Evolutionary conservation across 1,140 invertebrate genomes (phyloP).

Genomic region (Sycobia sp.): DNA sequence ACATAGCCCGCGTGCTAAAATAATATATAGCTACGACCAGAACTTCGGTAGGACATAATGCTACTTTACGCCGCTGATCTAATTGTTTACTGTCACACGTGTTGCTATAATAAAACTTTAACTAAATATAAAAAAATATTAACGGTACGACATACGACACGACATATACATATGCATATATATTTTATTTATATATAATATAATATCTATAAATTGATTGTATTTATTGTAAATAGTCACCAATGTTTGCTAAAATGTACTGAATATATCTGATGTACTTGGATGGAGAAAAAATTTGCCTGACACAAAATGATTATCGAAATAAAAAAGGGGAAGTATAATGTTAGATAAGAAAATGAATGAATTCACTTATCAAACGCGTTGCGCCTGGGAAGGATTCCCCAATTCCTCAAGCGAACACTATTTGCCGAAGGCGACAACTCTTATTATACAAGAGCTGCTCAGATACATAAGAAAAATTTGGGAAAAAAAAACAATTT

Average conservation of each 20-base stretch:
- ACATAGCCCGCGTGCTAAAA: constrained; percentile 15
- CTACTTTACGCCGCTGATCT: constrained; percentile 57
- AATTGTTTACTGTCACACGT: constrained; percentile 59
- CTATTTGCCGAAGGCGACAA: constrained; percentile 27
- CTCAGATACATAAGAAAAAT: not conserved
- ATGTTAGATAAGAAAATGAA: not conserved
- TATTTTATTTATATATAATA: constrained; percentile 58
- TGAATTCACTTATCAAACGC: constrained; percentile 12
- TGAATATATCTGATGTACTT: constrained; percentile 58
- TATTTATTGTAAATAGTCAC: constrained; percentile 61
- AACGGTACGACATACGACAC: constrained; percentile 58
- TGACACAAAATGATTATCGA: constrained; percentile 26
- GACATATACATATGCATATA: constrained; percentile 49
- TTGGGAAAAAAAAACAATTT: no score
- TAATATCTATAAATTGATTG: constrained; percentile 54
- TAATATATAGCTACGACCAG: constrained; percentile 57
- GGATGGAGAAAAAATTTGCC: constrained; percentile 44
- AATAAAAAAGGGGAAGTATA: constrained; percentile 14
- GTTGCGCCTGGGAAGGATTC: no score
- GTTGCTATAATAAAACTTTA: constrained; percentile 54
- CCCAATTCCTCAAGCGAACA: constrained; percentile 17
- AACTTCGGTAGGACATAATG: constrained; percentile 54
- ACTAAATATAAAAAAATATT: constrained; percentile 38
- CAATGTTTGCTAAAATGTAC: constrained; percentile 58
- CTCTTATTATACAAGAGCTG: not conserved